These are phyloP conservation scores for Imbricaverruca yamaguchii DNA, from an alignment of 2,888 invertebrate species.

Conservation along the genomic window DNA sequence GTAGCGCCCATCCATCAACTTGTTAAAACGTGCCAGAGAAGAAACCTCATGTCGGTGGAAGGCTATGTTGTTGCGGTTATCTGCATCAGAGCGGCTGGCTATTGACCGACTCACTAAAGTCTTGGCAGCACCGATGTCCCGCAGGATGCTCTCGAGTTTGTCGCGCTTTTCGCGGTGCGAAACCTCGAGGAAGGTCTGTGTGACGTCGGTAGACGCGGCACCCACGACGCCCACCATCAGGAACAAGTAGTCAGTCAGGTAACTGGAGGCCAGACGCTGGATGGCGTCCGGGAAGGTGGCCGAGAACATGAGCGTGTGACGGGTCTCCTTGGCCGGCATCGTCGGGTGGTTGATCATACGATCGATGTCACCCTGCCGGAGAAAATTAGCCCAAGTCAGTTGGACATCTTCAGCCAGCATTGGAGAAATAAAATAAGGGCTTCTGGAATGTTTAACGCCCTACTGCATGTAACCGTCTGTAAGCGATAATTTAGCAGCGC, in stretches of 20 bases:
- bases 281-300: slow-evolving; percentile 61
- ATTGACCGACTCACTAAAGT: slow-evolving; percentile 69
- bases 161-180: slow-evolving; percentile 63
- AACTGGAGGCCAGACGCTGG: slow-evolving; percentile 28
- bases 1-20: too few relatives aligned
- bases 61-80: too few relatives aligned
- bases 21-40: too few relatives aligned
- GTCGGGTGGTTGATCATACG: slow-evolving; percentile 56
- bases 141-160: slow-evolving; percentile 78
- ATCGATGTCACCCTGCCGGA: slow-evolving; percentile 44
- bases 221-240: slow-evolving; percentile 86
- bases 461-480: too few relatives aligned
- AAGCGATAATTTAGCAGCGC: too few relatives aligned
- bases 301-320: slow-evolving; percentile 63
- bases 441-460: too few relatives aligned
- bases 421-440: too few relatives aligned
- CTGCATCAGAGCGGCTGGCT: too few relatives aligned
- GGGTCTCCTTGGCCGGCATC: slow-evolving; percentile 49
- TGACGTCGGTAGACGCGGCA: slow-evolving; percentile 83
- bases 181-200: slow-evolving; percentile 57
- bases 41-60: too few relatives aligned
- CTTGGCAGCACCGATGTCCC: slow-evolving; percentile 85
- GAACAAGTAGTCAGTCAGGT: slow-evolving; percentile 59
- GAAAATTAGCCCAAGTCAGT: too few relatives aligned
- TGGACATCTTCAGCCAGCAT: too few relatives aligned